Percentiles rank a stretch among this genome's conserved stretches.
Conservation (phyloP, 2,888 invertebrate genomes). For the Agrenia bidenticulata region DNA sequence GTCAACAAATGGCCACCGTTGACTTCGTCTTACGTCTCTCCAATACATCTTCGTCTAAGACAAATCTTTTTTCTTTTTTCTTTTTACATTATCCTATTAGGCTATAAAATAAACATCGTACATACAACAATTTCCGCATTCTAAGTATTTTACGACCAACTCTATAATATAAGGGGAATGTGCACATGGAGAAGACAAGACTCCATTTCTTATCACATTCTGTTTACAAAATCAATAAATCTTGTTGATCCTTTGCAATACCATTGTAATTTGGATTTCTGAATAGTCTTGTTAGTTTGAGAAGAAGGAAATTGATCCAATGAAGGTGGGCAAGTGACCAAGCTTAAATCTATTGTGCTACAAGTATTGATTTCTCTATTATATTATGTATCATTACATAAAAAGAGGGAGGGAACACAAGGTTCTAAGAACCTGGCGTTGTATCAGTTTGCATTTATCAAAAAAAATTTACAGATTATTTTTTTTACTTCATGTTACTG, state of each 20-base stretch:
- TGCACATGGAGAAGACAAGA: background rate
- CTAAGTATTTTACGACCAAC: background rate
- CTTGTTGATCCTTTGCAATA: background rate
- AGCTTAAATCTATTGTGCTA: slow-evolving; percentile 4
- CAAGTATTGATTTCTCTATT: slow-evolving; percentile 9
- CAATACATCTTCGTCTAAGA: slow-evolving; percentile 6
- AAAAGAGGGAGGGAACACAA: background rate
- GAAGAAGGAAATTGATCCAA: background rate
- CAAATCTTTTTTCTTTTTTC: background rate
- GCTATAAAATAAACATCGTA: no score
- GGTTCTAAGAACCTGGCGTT: no score
- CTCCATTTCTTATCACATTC: background rate
- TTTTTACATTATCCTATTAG: no score
- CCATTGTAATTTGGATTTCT: background rate
- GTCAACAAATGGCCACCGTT: slow-evolving; percentile 21
- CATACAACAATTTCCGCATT: no score
- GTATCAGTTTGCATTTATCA: no score
- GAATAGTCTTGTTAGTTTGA: background rate
- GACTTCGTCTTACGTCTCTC: background rate
- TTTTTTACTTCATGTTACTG: no score
- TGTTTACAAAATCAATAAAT: background rate
- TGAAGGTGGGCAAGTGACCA: background rate
- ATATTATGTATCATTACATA: slow-evolving; percentile 15
- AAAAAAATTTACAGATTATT: no score
- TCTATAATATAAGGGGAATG: background rate